Conservation (phyloP, 2,113 vertebrate species). For the Petromus typicus region DNA sequence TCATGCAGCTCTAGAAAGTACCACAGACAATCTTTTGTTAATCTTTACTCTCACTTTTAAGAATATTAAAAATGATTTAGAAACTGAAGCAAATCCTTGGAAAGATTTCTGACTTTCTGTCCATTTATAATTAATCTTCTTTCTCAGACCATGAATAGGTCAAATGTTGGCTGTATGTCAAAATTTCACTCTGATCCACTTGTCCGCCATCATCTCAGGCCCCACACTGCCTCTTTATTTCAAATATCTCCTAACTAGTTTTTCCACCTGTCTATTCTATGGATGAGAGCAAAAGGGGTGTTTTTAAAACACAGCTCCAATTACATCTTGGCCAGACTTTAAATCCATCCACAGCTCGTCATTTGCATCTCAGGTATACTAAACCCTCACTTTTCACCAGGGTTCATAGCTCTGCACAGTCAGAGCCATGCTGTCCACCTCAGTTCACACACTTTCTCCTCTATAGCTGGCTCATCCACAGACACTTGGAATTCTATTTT, state of each 20-base stretch:
- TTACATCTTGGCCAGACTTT: not conserved
- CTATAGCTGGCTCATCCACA: not conserved
- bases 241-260: not conserved
- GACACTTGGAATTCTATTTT: not conserved
- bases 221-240: not conserved
- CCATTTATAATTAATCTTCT: not conserved
- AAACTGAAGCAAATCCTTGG: not conserved
- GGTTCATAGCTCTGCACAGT: not conserved
- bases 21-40: not conserved
- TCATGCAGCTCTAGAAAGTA: not conserved
- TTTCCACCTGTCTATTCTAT: not conserved
- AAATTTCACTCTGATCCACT: not conserved
- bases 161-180: not conserved
- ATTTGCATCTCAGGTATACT: conserved; percentile 15
- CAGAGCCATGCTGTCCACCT: not conserved
- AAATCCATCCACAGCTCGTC: not conserved
- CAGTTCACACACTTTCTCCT: not conserved
- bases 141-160: not conserved
- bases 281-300: not conserved
- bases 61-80: not conserved
- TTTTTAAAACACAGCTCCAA: conserved; percentile 40
- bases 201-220: not conserved
- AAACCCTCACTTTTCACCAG: conserved; percentile 3
- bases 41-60: not conserved
- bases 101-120: not conserved